These are phyloP conservation scores for Drosophila setosimentum DNA, from an alignment of 2,888 invertebrate genomes.

Conservation along the genomic window DNA sequence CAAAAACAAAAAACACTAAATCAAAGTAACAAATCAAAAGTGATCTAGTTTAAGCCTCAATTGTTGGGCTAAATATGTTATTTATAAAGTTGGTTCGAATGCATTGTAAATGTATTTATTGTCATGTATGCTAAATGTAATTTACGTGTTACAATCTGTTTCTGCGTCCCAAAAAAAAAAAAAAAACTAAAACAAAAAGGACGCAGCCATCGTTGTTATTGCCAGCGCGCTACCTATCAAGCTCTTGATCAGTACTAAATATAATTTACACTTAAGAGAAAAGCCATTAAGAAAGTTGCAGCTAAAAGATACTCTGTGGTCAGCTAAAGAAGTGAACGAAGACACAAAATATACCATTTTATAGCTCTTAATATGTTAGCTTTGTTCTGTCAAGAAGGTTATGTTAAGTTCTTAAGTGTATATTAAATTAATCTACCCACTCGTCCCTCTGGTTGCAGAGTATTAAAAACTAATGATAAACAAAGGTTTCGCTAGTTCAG, in stretches of 20 bases:
- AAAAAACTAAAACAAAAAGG: neutral
- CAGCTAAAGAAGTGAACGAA: neutral
- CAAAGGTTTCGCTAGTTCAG: conserved; percentile 49
- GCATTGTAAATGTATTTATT: conserved; percentile 59
- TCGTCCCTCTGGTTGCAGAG: neutral
- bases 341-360: neutral
- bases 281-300: neutral
- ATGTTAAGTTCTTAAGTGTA: neutral
- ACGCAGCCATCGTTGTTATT: conserved; percentile 10
- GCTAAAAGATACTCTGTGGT: neutral
- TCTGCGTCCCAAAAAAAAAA: neutral
- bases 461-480: conserved; percentile 14
- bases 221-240: conserved; percentile 12
- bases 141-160: conserved; percentile 44
- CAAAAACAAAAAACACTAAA: conserved; percentile 13
- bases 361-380: neutral
- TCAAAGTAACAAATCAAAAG: conserved; percentile 52
- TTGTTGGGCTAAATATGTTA: conserved; percentile 48
- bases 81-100: conserved; percentile 68
- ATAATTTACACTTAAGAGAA: neutral
- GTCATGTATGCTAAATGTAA: conserved; percentile 58
- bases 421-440: neutral
- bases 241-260: neutral
- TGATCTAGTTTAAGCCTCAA: conserved; percentile 61
- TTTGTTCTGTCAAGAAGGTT: neutral